Evolutionary conservation across 1,140 invertebrate species (phyloP), one percentile per base, ranked within the genome.

Genomic region (Hormaphis cornu): DNA sequence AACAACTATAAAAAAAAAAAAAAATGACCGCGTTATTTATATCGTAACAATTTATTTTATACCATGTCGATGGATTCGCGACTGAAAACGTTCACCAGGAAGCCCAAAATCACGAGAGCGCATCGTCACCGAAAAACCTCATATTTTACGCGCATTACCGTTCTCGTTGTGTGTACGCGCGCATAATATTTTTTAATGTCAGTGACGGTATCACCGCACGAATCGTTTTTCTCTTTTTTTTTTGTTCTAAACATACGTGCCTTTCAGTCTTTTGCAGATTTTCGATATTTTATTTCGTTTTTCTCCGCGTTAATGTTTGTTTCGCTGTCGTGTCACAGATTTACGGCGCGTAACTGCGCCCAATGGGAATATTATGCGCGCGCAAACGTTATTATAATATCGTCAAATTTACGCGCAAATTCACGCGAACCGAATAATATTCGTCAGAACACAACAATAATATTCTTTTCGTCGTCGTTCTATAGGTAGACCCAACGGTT

Each of bases 341-440:
- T 66, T 66, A 66, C 61, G 61, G 44, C 50, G 35, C 50, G 50
- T 66, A 66, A 66, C 61, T 66, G 61, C 61, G 28, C 14, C 30
- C 44, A 66, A 66, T 66, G 61, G 61, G 61, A 66, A 66, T 66
- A 66, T 66, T 66, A 66, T 66, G 42, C 61, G 44, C 20, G n/a
- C 44, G 59, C 42, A 35, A 48, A 63, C 20, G 37, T 63, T 63
- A 42, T 63, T 30, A 26, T 44, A 30, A n/a, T 35, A 9, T 28
- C 61, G 44, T 24, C 33, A 14, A 58, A 58, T 58, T 58, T 58
- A 66, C 61, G 61, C 50, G 33, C 48, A 48, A 66, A 48, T n/a
- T n/a, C n/a, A n/a, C n/a, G n/a, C n/a, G n/a, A n/a, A n/a, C n/a
- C n/a, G n/a, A n/a, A n/a, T n/a, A n/a, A n/a, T n/a, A n/a, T n/a